These are phyloP conservation scores for Encarsia formosa DNA, from an alignment of 2,888 invertebrate genomes.

Conservation along the genomic window DNA sequence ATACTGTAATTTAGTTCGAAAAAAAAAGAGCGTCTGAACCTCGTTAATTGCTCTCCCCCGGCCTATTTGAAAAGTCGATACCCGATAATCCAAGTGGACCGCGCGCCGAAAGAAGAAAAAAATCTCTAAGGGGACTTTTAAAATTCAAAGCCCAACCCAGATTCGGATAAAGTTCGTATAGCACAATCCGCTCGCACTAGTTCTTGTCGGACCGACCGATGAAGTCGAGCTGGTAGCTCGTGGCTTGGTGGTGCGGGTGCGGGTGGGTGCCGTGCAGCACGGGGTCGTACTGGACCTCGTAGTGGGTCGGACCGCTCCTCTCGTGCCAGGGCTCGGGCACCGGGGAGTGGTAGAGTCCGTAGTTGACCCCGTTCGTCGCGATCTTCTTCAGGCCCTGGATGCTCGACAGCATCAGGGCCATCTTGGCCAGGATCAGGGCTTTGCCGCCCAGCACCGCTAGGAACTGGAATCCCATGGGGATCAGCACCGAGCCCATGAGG, in stretches of 20 bases:
- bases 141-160: too few relatives aligned
- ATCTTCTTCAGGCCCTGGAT: conserved; percentile 77
- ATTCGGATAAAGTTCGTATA: too few relatives aligned
- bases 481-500: conserved; percentile 69
- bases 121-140: too few relatives aligned
- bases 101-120: too few relatives aligned
- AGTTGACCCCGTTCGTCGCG: conserved; percentile 69
- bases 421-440: conserved; percentile 73
- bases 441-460: conserved; percentile 78
- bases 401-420: conserved; percentile 74
- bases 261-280: neutral
- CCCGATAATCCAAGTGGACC: too few relatives aligned
- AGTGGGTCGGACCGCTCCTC: conserved; percentile 31
- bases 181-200: conserved; percentile 16
- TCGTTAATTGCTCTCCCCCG: too few relatives aligned
- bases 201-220: neutral
- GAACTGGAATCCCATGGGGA: conserved; percentile 82
- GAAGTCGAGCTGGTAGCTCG: neutral
- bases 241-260: neutral
- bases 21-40: too few relatives aligned
- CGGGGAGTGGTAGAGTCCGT: conserved; percentile 67
- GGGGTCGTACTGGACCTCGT: conserved; percentile 11
- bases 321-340: conserved; percentile 50
- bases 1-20: too few relatives aligned
- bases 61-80: too few relatives aligned